These are phyloP conservation scores for Rhabditophanes sp. DNA, from an alignment of 2,888 invertebrate genomes.

Conservation along the genomic window DNA sequence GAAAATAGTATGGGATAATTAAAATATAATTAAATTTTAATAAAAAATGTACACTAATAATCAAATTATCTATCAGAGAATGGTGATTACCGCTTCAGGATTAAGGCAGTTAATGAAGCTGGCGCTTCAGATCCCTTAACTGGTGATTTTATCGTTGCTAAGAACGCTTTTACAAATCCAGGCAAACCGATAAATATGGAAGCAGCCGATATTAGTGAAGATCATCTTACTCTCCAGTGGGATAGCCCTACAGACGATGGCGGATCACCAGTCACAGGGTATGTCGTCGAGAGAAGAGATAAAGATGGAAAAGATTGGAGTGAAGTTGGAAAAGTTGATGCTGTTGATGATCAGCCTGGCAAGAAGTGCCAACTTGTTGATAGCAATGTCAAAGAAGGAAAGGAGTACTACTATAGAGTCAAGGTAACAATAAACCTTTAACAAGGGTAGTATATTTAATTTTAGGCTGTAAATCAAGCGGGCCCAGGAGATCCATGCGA, in stretches of 20 bases:
- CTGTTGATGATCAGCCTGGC: slow-evolving; percentile 18
- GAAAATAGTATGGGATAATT: no score
- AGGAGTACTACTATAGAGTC: slow-evolving; percentile 44
- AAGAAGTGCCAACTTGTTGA: slow-evolving; percentile 32
- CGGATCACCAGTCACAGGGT: slow-evolving; percentile 36
- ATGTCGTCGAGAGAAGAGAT: slow-evolving; percentile 45
- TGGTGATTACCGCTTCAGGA: slow-evolving; percentile 90
- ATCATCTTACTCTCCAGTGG: slow-evolving; percentile 42
- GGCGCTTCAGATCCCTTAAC: slow-evolving; percentile 88
- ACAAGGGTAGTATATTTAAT: no score
- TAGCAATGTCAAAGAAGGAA: slow-evolving; percentile 44
- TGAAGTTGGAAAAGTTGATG: slow-evolving; percentile 25
- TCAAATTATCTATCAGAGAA: no score
- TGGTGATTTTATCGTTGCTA: slow-evolving; percentile 71
- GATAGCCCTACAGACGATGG: slow-evolving; percentile 42
- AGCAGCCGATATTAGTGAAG: slow-evolving; percentile 38
- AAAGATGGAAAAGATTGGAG: slow-evolving; percentile 44
- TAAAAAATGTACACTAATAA: no score
- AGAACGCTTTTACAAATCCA: slow-evolving; percentile 66
- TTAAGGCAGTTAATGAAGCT: slow-evolving; percentile 84
- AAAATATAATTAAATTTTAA: no score
- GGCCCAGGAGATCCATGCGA: slow-evolving; percentile 71
- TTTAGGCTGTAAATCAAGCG: slow-evolving; percentile 76
- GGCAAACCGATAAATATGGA: slow-evolving; percentile 47
- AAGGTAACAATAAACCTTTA: no score